Evolutionary conservation across 2,113 vertebrate species (phyloP), one percentile per base, ranked within the genome.

Genomic region (Ornithorhynchus anatinus): DNA sequence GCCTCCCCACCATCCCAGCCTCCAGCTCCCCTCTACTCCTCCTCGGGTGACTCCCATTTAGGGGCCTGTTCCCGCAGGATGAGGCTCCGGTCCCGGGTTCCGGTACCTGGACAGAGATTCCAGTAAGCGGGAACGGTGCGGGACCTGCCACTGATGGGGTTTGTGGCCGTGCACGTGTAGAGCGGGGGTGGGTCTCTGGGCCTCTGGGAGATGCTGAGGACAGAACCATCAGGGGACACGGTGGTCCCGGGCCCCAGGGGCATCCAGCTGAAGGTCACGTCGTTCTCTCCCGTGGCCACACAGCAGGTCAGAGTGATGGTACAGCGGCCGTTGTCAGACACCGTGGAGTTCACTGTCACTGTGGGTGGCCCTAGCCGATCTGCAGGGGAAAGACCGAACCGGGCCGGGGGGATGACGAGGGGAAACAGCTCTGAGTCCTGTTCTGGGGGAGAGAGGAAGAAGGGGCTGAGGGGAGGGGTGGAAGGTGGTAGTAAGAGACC

Each of bases 101-200:
- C 37, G 35, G 20, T 84, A 84, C 81, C 85, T 82, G 68, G 42
- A 35, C 74, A 85, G 79, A 85, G 76, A 31, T 25, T 5, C 10
- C 53, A 37, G 7, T n/a, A n/a, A n/a, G 43, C 33, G 22, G 8
- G 23, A 27, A 82, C 43, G 10, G 20, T 44, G 5, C 0, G 8
- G 35, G 82, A 82, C 2, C 7, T 43, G 33, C n/a, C 59, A 58
- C 77, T 65, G 65, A 79, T 1, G 1, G 80, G 71, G 42, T 82
- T 87, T 64, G 50, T 74, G 35, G 43, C 71, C 58, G 25, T 65
- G 61, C 77, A 85, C 22, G 17, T 61, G 2, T 75, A 81, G 15
- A 36, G 73, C 8, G 48, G 22, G 7, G 39, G 33, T 7, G 11
- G 47, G 40, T 85, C 65, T 17, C 71, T 61, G 0, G 48, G 77